These are phyloP conservation scores for Ranitomeya imitator DNA, from an alignment of 2,113 vertebrate genomes.

Conservation along the genomic window DNA sequence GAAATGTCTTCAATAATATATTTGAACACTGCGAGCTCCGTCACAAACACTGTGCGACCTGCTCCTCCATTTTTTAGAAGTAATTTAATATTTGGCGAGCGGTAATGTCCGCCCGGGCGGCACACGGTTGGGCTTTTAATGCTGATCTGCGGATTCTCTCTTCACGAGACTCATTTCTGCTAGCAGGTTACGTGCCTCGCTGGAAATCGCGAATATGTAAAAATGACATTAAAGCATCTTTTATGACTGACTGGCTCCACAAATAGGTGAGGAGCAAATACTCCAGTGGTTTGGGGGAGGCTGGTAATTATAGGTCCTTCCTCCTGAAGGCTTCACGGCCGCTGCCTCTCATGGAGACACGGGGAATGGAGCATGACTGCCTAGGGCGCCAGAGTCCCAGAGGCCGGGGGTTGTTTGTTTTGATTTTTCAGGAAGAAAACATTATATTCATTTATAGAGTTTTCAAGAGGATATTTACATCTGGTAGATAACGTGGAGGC, in stretches of 20 bases:
- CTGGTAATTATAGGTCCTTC: conserved; percentile 59
- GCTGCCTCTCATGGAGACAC: conserved; percentile 22
- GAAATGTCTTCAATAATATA: conserved; percentile 48
- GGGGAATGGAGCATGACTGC: conserved; percentile 54
- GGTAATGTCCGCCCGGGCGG: conserved; percentile 13
- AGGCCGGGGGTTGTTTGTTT: conserved; percentile 63
- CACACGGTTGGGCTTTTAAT: conserved; percentile 51
- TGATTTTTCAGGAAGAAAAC: conserved; percentile 56
- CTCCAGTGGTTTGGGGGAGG: conserved; percentile 43
- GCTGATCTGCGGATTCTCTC: conserved; percentile 1
- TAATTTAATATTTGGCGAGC: conserved; percentile 29
- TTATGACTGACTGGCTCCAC: conserved; percentile 62
- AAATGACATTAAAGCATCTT: conserved; percentile 67
- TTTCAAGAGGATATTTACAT: conserved; percentile 63
- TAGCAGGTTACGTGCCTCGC: conserved; percentile 61
- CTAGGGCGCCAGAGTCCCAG: conserved; percentile 22
- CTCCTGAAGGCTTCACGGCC: conserved; percentile 41
- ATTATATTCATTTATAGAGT: conserved; percentile 57
- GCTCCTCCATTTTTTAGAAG: conserved; percentile 1
- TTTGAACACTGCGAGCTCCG: conserved; percentile 18
- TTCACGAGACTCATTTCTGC: conserved; percentile 54
- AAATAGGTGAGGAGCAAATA: conserved; percentile 60
- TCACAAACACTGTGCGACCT: conserved; percentile 27
- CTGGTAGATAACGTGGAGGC: conserved; percentile 35
- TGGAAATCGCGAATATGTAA: conserved; percentile 67